Evolutionary conservation across 2,113 vertebrate genomes (phyloP).

Genomic region (Phyllopteryx taeniolatus): DNA sequence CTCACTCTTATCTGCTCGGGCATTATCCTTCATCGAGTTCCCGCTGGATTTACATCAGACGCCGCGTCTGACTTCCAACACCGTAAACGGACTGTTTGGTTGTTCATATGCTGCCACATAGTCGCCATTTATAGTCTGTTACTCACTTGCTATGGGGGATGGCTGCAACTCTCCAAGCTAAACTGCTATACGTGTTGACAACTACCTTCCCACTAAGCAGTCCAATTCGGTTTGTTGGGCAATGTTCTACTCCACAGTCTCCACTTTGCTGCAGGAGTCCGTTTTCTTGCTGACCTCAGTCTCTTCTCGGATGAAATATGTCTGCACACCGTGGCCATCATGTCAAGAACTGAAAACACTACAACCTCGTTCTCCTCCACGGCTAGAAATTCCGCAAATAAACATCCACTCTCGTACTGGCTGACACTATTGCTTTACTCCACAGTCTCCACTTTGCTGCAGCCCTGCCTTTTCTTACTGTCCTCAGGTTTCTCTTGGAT

Average conservation of each 20-base stretch:
- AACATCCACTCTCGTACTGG: too few species aligned
- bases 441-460: too few species aligned
- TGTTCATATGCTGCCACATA: constrained; percentile 41
- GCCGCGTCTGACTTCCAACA: constrained; percentile 57
- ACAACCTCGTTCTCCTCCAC: too few species aligned
- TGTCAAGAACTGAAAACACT: too few species aligned
- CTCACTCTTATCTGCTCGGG: constrained; percentile 74
- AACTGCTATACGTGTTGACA: neutral
- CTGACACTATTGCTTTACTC: too few species aligned
- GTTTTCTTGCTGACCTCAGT: too few species aligned
- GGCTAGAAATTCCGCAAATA: too few species aligned
- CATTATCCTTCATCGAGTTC: constrained; percentile 48
- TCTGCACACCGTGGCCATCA: too few species aligned
- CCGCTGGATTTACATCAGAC: constrained; percentile 65
- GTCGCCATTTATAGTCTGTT: constrained; percentile 25
- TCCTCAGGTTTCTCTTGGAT: too few species aligned
- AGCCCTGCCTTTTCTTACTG: too few species aligned
- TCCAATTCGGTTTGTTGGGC: neutral
- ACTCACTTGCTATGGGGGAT: neutral
- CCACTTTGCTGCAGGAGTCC: too few species aligned
- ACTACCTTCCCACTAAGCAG: neutral
- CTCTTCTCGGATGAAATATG: too few species aligned
- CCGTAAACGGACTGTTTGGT: constrained; percentile 43
- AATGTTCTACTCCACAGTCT: neutral
- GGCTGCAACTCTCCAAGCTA: neutral